A percentile compares a stretch with the other conserved stretches of the same genome.
phyloP scores from a whole-genome alignment of 2,888 invertebrate genomes.

The Lasius platythorax region DNA sequence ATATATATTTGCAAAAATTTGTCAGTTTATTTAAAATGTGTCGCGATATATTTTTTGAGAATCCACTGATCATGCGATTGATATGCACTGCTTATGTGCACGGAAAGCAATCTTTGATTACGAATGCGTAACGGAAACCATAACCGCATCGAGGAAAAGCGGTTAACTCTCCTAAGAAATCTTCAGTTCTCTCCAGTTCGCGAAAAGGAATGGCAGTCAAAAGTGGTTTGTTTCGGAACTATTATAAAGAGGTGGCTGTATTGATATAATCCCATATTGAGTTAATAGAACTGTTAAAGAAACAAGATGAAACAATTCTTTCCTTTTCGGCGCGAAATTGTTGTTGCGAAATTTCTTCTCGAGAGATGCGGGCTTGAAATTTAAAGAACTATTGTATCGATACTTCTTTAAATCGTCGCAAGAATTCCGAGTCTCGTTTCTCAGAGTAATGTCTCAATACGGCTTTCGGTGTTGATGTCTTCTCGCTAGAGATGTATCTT shows the following conservation, averaged over 20 bases:
- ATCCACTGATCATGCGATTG: background rate
- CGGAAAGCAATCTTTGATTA: background rate
- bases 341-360: background rate
- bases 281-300: background rate
- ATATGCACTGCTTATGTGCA: background rate
- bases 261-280: background rate
- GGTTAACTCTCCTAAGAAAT: slow-evolving; percentile 5
- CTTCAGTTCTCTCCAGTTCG: slow-evolving; percentile 17
- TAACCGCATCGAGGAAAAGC: slow-evolving; percentile 51
- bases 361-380: background rate
- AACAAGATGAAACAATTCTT: background rate
- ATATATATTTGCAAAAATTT: background rate
- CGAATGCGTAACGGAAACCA: slow-evolving; percentile 37
- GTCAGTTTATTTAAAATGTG: background rate
- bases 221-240: background rate
- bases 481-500: slow-evolving; percentile 32
- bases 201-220: background rate
- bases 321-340: slow-evolving; percentile 2
- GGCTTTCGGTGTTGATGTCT: slow-evolving; percentile 2
- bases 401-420: background rate
- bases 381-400: background rate
- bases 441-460: slow-evolving; percentile 12
- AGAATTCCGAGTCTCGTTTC: slow-evolving; percentile 7
- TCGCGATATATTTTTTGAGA: background rate
- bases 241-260: background rate